Base-by-base conservation (phyloP, 2,797 vertebrate species). In the Syngnathus acus region DNA sequence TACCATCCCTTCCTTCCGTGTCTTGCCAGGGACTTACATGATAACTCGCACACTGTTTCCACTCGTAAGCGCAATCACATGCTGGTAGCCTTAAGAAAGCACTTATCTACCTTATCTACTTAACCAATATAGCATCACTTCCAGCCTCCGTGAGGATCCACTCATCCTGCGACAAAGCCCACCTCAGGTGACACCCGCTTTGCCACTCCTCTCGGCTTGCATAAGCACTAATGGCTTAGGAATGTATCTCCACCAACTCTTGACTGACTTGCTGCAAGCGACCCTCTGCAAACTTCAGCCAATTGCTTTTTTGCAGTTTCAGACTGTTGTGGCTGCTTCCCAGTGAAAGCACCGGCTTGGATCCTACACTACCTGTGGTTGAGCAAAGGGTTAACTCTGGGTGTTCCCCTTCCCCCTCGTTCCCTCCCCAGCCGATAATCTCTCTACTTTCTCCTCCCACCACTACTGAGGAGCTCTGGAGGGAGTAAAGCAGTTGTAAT, bases 71-170 rank as follows among this genome's bases (percentile, higher is more conserved):
- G 72, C 71, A 47, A 71, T 82, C 80, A 85, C 87, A 85, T 86
- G 88, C 67, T 66, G 70, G 68, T 67, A 69, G 83, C 86, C 86
- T 85, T 88, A 75, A 89, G 90, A 84, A 86, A 84, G 84, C 75
- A 66, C 77, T 89, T 83, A 90, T 82, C 88, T 88, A 82, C 77
- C 77, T 89, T 82, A 90, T 82, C 88, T 88, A 81, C 78, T 92
- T 90, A 92, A 83, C 87, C 83, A 85, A 90, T 92, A 58, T 91
- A 92, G 45, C 83, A 74, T 84, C 68, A 69, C 76, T 67, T 82
- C 68, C 67, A 68, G 68, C 68, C 70, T 78, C 62, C 66, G 58
- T 6, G 39, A 71, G 64, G 26, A 40, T 73, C 71, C 9, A 32
- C 68, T 65, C 63, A 65, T 47, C 63, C 40, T 51, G 16, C 45